A percentile compares a stretch with the other conserved stretches of the same genome.
phyloP scores from a whole-genome alignment of 2,113 vertebrate genomes.

The Syngnathoides biaculeatus region DNA sequence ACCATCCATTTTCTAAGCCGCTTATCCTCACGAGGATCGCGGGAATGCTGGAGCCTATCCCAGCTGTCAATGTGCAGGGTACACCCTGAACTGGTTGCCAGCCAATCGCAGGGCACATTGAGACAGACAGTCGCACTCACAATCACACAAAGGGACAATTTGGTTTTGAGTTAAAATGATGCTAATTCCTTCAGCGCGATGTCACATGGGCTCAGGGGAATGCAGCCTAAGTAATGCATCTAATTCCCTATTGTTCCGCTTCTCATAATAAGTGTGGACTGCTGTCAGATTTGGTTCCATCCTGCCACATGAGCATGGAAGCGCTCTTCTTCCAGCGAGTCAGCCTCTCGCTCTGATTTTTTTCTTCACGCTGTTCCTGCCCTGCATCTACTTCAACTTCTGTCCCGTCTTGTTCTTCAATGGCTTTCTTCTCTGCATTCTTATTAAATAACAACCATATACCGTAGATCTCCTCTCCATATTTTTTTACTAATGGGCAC shows the following conservation, averaged over 20 bases:
- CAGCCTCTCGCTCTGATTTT: conserved; percentile 48
- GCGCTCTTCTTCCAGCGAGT: conserved; percentile 46
- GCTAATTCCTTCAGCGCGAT: conserved; percentile 49
- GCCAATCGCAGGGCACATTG: too few relatives aligned
- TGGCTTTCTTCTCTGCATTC: conserved; percentile 50
- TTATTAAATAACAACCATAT: conserved; percentile 64
- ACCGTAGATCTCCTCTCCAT: conserved; percentile 35
- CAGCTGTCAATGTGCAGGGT: too few relatives aligned
- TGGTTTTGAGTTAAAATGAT: too few relatives aligned
- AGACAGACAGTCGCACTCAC: too few relatives aligned
- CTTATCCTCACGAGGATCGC: too few relatives aligned
- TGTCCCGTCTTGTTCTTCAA: conserved; percentile 52
- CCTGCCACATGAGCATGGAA: conserved; percentile 53
- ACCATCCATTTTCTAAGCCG: too few relatives aligned
- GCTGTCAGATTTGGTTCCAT: conserved; percentile 69
- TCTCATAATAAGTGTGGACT: conserved; percentile 70
- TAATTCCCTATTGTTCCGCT: conserved; percentile 66
- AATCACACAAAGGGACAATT: too few relatives aligned
- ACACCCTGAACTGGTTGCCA: too few relatives aligned
- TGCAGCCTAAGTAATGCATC: conserved; percentile 60
- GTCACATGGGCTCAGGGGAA: conserved; percentile 44
- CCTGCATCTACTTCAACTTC: conserved; percentile 30
- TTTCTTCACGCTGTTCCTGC: conserved; percentile 29
- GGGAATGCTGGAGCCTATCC: too few relatives aligned
- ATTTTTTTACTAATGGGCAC: conserved; percentile 49